Percentiles rank a stretch among this genome's conserved stretches.
These are phyloP conservation scores for Sarcophaga caerulescens DNA, from an alignment of 2,888 invertebrate species.

Conservation along the genomic window DNA sequence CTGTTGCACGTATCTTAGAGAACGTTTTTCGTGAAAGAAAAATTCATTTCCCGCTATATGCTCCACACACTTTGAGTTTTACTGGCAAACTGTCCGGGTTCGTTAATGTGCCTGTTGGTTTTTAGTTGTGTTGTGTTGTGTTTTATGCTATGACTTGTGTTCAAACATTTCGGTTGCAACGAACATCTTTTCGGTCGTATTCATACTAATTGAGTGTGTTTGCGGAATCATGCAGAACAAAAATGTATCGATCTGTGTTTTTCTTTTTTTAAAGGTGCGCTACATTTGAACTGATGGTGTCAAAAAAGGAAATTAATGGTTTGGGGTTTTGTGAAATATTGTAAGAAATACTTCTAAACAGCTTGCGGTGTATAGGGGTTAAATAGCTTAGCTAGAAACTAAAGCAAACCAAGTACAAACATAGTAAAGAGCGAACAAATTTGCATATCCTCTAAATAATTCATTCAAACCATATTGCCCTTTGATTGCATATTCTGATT, in stretches of 20 bases:
- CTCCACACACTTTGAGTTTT: slow-evolving; percentile 64
- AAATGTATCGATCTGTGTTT: not conserved
- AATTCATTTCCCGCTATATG: slow-evolving; percentile 16
- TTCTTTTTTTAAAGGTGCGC: not conserved
- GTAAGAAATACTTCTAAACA: too few relatives aligned
- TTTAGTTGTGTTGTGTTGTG: slow-evolving; percentile 68
- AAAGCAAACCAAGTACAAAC: too few relatives aligned
- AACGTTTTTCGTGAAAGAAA: slow-evolving; percentile 14
- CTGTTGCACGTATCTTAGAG: not conserved
- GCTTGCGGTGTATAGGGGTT: too few relatives aligned
- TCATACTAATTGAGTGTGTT: slow-evolving; percentile 23
- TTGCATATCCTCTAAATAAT: too few relatives aligned
- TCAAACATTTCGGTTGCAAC: slow-evolving; percentile 39
- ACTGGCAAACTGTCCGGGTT: slow-evolving; percentile 68
- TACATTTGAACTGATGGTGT: not conserved
- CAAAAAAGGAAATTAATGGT: not conserved
- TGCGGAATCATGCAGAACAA: not conserved
- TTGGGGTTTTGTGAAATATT: too few relatives aligned
- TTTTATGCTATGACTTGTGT: slow-evolving; percentile 51
- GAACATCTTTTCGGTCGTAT: slow-evolving; percentile 7
- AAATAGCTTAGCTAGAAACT: too few relatives aligned
- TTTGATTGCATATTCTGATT: too few relatives aligned
- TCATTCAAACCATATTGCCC: too few relatives aligned
- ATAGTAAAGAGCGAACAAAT: too few relatives aligned
- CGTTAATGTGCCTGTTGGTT: slow-evolving; percentile 64